Conservation (phyloP, 2,888 invertebrate species). For the Parapristionchus giblindavisi region DNA sequence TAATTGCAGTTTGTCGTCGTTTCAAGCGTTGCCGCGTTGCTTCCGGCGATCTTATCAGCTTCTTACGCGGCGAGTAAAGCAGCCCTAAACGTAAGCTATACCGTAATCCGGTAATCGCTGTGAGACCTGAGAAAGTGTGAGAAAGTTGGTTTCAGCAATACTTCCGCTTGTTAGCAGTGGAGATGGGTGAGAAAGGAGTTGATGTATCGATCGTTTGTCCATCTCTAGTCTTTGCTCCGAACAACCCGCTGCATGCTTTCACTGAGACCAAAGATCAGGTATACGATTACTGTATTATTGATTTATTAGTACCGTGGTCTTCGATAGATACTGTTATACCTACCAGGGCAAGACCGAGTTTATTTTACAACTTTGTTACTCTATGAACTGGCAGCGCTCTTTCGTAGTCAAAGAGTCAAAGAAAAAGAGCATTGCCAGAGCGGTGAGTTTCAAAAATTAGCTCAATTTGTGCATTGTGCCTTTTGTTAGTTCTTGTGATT, state of each 20-base stretch:
- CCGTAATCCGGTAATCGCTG: neutral
- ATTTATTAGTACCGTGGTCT: too few species aligned
- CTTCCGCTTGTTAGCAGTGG: slow-evolving; percentile 77
- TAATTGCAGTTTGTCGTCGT: slow-evolving; percentile 80
- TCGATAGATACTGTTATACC: too few species aligned
- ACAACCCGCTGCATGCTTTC: slow-evolving; percentile 40
- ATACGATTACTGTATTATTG: too few species aligned
- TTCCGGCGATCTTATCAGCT: slow-evolving; percentile 72
- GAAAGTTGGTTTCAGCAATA: slow-evolving; percentile 76
- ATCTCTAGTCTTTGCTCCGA: slow-evolving; percentile 76
- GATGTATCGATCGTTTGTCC: slow-evolving; percentile 80
- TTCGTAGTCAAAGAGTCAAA: too few species aligned
- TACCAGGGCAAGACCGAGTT: too few species aligned
- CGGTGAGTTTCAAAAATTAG: too few species aligned
- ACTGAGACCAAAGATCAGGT: slow-evolving; percentile 28
- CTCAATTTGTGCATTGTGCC: too few species aligned
- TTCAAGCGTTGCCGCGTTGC: slow-evolving; percentile 80
- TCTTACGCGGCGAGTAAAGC: slow-evolving; percentile 80
- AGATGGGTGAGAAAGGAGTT: slow-evolving; percentile 76
- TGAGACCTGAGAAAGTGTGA: neutral
- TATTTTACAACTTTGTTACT: too few species aligned
- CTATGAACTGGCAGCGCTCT: too few species aligned
- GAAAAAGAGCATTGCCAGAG: too few species aligned
- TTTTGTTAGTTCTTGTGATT: too few species aligned
- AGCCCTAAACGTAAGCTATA: slow-evolving; percentile 78